phyloP scores from a whole-genome alignment of 2,888 invertebrate species.

The Dexiosoma caninum region DNA sequence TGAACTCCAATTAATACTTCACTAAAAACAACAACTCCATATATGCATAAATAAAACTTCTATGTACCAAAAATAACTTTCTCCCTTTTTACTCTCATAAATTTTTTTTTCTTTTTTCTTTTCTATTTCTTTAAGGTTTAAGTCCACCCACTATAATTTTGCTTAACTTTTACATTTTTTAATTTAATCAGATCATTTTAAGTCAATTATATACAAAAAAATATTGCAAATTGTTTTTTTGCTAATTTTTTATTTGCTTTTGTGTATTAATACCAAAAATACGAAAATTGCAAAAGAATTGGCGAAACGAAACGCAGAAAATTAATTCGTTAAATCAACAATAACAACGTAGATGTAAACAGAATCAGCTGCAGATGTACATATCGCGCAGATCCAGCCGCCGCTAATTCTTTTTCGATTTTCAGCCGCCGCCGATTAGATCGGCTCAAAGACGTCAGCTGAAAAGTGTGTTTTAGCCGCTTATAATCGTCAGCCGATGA shows the following conservation, averaged over 20 bases:
- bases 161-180: no score
- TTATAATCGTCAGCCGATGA: no score
- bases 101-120: not conserved
- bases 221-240: not conserved
- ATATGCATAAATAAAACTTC: slow-evolving; percentile 14
- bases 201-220: not conserved
- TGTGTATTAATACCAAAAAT: not conserved
- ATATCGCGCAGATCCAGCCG: no score
- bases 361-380: slow-evolving; percentile 33
- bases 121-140: no score
- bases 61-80: slow-evolving; percentile 54
- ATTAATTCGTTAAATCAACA: not conserved
- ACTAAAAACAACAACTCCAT: not conserved
- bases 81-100: not conserved
- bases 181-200: no score
- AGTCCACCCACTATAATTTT: no score
- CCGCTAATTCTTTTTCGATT: no score
- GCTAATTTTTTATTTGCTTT: not conserved
- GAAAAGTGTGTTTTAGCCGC: no score
- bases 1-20: not conserved
- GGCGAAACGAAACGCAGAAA: slow-evolving; percentile 6
- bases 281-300: not conserved
- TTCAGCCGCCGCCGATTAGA: no score
- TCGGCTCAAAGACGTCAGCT: no score
- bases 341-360: slow-evolving; percentile 18